Evolutionary conservation across 53 echinoderm and acorn worm genomes (phyloP), one percentile per base, ranked within the genome.

Genomic region (Pentamera pediparva): DNA sequence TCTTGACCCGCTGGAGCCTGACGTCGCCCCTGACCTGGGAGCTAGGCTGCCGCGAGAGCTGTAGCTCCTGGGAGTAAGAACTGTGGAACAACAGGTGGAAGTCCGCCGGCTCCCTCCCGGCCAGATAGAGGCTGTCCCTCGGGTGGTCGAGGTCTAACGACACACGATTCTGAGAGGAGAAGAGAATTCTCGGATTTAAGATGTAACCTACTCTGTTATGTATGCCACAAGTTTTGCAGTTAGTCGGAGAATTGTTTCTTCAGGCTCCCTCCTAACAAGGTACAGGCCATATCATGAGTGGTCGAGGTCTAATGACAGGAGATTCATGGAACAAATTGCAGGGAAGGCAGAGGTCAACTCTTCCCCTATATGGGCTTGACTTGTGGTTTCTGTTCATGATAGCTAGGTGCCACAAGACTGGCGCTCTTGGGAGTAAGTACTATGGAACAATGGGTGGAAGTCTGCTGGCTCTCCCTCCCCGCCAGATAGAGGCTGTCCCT

Each of bases 371-470:
- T n/a, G n/a, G n/a, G n/a, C n/a, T n/a, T n/a, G n/a, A n/a, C n/a
- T n/a, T n/a, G n/a, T n/a, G n/a, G n/a, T n/a, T n/a, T n/a, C n/a
- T n/a, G n/a, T n/a, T n/a, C 5, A 24, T 32, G 34, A 13, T 81
- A 86, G n/a, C n/a, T n/a, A n/a, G n/a, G n/a, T 86, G 84, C 21
- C 89, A 45, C 38, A 78, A 84, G 19, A 93, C 82, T 89, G 86
- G 5, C 89, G 84, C 85, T 93, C 94, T 48, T 93, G 94, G 17
- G 94, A 93, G 79, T 93, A 89, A 8, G 94, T 89, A 64, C 94
- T 93, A 28, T 89, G 86, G 18, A 89, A 32, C 11, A 84, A 76
- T 54, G 76, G 81, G 28, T 74, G 84, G 21, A 84, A 81, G 61
- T 81, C 85, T 19, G 63, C 27, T n/a, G 52, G 31, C 34, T 37